A percentile compares a stretch with the other conserved stretches of the same genome.
phyloP scores from a whole-genome alignment of 2,113 vertebrate genomes.

The Varanus salvator region DNA sequence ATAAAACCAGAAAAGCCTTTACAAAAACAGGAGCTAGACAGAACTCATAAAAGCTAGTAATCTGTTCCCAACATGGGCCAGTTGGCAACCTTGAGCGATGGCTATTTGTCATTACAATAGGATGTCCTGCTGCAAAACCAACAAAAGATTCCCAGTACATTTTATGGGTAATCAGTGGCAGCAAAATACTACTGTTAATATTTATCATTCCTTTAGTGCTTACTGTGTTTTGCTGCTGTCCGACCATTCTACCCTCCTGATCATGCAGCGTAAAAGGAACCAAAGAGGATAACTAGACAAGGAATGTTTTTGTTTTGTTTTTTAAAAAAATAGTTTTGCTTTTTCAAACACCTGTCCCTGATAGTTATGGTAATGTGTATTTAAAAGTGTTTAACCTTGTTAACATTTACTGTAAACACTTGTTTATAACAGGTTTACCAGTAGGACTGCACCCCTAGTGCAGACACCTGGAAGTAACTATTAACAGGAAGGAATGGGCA shows the following conservation, averaged over 20 bases:
- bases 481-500: constrained; percentile 12
- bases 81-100: background rate
- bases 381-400: background rate
- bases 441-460: background rate
- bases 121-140: constrained; percentile 36
- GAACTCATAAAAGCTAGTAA: constrained; percentile 42
- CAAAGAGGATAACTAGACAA: constrained; percentile 3
- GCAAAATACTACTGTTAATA: constrained; percentile 46
- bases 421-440: background rate
- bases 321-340: background rate
- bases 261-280: constrained; percentile 21
- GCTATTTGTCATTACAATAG: constrained; percentile 27
- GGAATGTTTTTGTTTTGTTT: background rate
- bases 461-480: background rate
- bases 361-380: fast-evolving
- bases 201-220: constrained; percentile 11
- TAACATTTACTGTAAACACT: background rate
- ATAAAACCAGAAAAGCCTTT: constrained; percentile 55
- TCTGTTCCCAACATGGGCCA: constrained; percentile 27
- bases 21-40: constrained; percentile 36
- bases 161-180: background rate
- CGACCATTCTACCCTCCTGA: background rate
- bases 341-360: fast-evolving
- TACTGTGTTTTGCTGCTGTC: constrained; percentile 4
- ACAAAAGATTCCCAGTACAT: constrained; percentile 13